A percentile compares a stretch with the other conserved stretches of the same genome.
Conservation (phyloP, 2,797 vertebrate genomes). For the Cyprinella venusta region DNA sequence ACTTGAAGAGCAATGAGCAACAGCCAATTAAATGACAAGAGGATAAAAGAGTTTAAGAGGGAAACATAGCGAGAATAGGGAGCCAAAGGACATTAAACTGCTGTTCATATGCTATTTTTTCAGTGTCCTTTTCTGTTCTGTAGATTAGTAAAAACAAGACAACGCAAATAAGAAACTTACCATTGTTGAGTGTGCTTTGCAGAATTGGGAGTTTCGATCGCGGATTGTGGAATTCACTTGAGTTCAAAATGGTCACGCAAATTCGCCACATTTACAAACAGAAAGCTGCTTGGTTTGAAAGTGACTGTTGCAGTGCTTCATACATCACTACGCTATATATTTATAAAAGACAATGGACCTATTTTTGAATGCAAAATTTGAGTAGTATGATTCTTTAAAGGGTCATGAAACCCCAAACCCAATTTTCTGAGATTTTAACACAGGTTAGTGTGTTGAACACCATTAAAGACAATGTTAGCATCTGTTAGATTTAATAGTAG, state of each 20-base stretch:
- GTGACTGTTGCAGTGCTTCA: not conserved
- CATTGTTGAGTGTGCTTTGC: not conserved
- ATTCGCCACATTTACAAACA: not conserved
- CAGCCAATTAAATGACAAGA: not conserved
- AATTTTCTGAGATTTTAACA: too few species aligned
- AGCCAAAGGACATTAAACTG: not conserved
- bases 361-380: too few species aligned
- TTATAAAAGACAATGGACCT: not conserved
- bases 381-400: too few species aligned
- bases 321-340: too few species aligned
- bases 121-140: not conserved
- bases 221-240: not conserved
- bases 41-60: too few species aligned
- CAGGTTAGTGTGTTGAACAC: too few species aligned
- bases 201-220: not conserved
- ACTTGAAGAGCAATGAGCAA: not conserved
- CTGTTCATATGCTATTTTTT: not conserved
- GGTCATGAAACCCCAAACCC: too few species aligned
- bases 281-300: not conserved
- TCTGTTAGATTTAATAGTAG: too few species aligned
- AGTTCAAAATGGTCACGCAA: too few species aligned
- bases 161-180: not conserved
- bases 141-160: not conserved
- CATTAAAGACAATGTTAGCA: too few species aligned
- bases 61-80: not conserved